Evolutionary conservation across 2,113 vertebrate genomes (phyloP).

Genomic region (Dromiciops gliroides): DNA sequence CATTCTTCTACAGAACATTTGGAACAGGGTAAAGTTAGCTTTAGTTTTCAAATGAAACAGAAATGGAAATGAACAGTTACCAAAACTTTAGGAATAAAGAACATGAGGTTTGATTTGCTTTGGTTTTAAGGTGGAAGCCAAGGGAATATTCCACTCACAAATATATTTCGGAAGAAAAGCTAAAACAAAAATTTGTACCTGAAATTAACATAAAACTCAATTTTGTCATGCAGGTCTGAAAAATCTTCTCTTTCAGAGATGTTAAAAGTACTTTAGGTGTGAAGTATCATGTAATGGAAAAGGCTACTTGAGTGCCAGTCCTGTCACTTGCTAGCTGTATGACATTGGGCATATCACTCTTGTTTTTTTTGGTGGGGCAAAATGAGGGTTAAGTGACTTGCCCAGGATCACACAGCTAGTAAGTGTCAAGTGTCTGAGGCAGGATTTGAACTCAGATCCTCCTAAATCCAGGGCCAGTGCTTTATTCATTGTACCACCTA

Average conservation of each 20-base stretch:
- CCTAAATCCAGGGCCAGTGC: too few species aligned
- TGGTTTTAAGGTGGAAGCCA: background rate
- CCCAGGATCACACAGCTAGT: too few species aligned
- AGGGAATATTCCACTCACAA: constrained; percentile 30
- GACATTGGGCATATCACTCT: background rate
- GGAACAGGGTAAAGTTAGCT: constrained; percentile 7
- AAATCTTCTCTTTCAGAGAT: background rate
- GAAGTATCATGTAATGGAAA: background rate
- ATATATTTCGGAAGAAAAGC: background rate
- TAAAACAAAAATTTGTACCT: background rate
- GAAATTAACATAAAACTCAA: background rate
- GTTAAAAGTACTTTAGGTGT: background rate
- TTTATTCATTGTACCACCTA: too few species aligned
- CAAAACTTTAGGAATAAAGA: background rate
- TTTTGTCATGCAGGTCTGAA: background rate
- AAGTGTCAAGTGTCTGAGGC: too few species aligned
- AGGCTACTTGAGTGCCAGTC: background rate
- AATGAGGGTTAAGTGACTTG: too few species aligned
- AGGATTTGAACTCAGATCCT: too few species aligned
- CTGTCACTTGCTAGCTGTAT: background rate
- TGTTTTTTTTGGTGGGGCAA: too few species aligned
- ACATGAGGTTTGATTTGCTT: background rate
- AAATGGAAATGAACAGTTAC: background rate
- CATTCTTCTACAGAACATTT: constrained; percentile 41
- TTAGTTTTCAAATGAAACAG: constrained; percentile 29